phyloP scores from a whole-genome alignment of 2,888 invertebrate species.

The Hipparchia sbordonii region DNA sequence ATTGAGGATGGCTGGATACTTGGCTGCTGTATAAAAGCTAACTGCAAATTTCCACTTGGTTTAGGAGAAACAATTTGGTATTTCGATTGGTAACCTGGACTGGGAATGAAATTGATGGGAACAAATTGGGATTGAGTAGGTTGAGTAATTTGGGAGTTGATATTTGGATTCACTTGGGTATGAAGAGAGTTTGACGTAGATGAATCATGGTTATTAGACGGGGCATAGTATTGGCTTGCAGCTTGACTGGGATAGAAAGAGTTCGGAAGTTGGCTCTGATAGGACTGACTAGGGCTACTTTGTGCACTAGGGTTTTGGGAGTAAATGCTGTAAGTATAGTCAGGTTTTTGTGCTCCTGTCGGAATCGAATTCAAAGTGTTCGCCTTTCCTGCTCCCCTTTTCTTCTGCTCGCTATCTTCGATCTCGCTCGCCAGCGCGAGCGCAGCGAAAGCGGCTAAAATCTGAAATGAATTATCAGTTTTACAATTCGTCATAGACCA shows the following conservation, averaged over 20 bases:
- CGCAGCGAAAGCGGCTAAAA: conserved; percentile 63
- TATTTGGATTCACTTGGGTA: conserved; percentile 25
- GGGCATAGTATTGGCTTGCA: conserved; percentile 62
- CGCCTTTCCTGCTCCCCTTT: conserved; percentile 68
- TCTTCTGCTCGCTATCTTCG: conserved; percentile 73
- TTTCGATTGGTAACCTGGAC: conserved; percentile 72
- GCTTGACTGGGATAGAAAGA: conserved; percentile 72
- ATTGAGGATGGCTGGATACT: conserved; percentile 53
- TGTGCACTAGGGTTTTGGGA: conserved; percentile 59
- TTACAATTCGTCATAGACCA: conserved; percentile 50
- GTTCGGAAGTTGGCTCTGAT: conserved; percentile 64
- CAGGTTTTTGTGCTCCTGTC: conserved; percentile 72
- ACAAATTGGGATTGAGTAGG: conserved; percentile 63
- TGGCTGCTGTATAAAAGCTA: conserved; percentile 65
- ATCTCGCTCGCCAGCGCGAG: conserved; percentile 64
- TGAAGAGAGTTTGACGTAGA: conserved; percentile 50
- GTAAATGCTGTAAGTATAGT: conserved; percentile 73
- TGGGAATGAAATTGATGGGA: conserved; percentile 69
- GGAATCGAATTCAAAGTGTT: conserved; percentile 69
- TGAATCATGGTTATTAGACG: conserved; percentile 49
- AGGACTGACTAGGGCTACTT: conserved; percentile 51
- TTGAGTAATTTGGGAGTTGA: conserved; percentile 37
- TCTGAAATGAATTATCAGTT: conserved; percentile 58
- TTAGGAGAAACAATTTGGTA: conserved; percentile 72
- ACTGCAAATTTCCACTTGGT: conserved; percentile 62